Base-by-base conservation (phyloP, 2,888 invertebrate genomes). In the Caenorhabditis doughertyi region DNA sequence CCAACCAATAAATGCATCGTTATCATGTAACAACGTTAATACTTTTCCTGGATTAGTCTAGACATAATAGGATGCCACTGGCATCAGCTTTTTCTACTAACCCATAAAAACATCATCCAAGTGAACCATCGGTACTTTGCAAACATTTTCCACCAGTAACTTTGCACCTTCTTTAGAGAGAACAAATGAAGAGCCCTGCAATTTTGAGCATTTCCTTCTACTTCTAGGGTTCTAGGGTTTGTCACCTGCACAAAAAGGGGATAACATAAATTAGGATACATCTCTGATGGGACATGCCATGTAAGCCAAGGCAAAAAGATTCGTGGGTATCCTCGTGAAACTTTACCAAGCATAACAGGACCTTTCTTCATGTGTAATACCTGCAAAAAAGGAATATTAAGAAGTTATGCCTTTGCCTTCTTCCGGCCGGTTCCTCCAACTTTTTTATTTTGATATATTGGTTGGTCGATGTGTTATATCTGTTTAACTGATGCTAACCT, bases 21-120 rank as follows among this genome's bases (percentile, higher is more conserved):
- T n/a, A n/a, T n/a, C n/a, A n/a, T n/a, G n/a, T n/a, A n/a, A n/a
- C n/a, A n/a, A n/a, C n/a, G 9, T 32, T 32, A 32, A 9, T 42
- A 7, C 5, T 42, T 42, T 11, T 42, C 13, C 4, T 32, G 13
- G 13, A 42, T 42, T 42, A 13, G 42, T 42, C 42, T 47, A 18
- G 44, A 47, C n/a, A n/a, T n/a, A n/a, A n/a, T n/a, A n/a, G n/a
- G n/a, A n/a, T n/a, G n/a, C n/a, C n/a, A n/a, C n/a, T n/a, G n/a
- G n/a, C n/a, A n/a, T n/a, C n/a, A n/a, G n/a, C n/a, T n/a, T n/a
- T n/a, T n/a, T 16, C 0, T 3, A 51, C 70, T 39, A n/a, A 86
- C 91, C 91, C 87, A 90, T 91, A 79, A 88, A 87, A 39, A 91
- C 87, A 71, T 91, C 91, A 84, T 91, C 91, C 27, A 91, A 68